Evolutionary conservation across 1,140 invertebrate species (phyloP), one percentile per base, ranked within the genome.

Genomic region (Heliconius hermathena): DNA sequence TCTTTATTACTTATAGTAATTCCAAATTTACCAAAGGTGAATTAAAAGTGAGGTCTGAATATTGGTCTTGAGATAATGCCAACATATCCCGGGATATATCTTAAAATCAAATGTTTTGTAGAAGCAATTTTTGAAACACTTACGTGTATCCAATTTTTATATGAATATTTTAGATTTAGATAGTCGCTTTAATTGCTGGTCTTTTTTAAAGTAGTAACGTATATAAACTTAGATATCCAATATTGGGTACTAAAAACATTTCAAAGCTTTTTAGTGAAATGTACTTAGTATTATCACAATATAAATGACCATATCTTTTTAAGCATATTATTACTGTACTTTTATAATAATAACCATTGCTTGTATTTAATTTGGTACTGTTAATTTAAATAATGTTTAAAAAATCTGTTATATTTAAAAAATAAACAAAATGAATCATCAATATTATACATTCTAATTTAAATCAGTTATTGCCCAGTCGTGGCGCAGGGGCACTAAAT

Each of bases 11-110:
- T 73, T 41, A 74, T 36, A 36, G 33, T 33, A 57, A 74, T 57
- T 60, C 52, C 60, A 66, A 66, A 66, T 66, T 66, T 66, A 66
- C 60, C 60, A 66, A 66, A 66, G 60, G 60, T 66, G 60, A 66
- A 66, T 66, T 66, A 22, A 66, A 26, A 26, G 11, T 66, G 26
- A 11, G 9, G 26, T 26, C 22, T 66, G 9, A 66, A 13, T 22
- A 22, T 66, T 29, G 60, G 0, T 66, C 26, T 66, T 66, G 60
- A 66, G 60, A 66, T 29, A 66, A 66, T 66, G 54, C n/a, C 3
- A 66, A 66, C 60, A 66, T 66, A 66, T 60, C n/a, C n/a, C 9
- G 20, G n/a, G 57, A 60, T 60, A 22, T 26, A 60, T 29, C 60
- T 66, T 66, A 6, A 29, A 66, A 26, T 60, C 22, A 26, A 22